phyloP scores from a whole-genome alignment of 2,797 vertebrate species.

The Acanthornis magna region DNA sequence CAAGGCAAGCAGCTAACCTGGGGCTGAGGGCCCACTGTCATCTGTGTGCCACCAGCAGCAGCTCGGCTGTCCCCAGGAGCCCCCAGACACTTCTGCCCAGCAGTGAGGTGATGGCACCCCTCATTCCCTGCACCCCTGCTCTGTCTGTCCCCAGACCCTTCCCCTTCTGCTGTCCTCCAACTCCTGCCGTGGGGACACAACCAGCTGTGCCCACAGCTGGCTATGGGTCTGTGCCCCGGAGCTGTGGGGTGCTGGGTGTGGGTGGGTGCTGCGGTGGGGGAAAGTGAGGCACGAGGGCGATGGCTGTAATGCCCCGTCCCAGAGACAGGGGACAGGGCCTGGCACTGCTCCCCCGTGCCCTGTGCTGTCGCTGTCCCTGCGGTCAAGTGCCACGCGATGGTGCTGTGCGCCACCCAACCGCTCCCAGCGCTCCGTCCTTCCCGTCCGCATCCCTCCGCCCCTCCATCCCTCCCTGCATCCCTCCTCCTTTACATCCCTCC shows the following conservation, averaged over 20 bases:
- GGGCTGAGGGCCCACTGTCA: accelerated
- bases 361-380: background rate
- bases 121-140: too few species aligned
- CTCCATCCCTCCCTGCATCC: background rate
- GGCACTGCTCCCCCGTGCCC: background rate
- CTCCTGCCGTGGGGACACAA: background rate
- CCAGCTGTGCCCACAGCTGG: background rate
- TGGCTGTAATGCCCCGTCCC: background rate
- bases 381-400: slow-evolving; percentile 46
- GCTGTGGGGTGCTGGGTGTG: background rate
- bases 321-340: background rate
- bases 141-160: background rate
- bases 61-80: background rate
- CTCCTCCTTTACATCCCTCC: background rate
- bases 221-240: background rate
- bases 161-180: background rate
- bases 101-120: accelerated
- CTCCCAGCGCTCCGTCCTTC: background rate
- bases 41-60: background rate
- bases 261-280: background rate
- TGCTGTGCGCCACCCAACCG: slow-evolving; percentile 39
- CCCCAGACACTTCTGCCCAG: background rate
- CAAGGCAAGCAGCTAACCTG: background rate
- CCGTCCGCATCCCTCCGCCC: background rate
- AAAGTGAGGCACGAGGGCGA: background rate